These are phyloP conservation scores for Uria lomvia DNA, from an alignment of 2,113 vertebrate genomes.

Conservation along the genomic window DNA sequence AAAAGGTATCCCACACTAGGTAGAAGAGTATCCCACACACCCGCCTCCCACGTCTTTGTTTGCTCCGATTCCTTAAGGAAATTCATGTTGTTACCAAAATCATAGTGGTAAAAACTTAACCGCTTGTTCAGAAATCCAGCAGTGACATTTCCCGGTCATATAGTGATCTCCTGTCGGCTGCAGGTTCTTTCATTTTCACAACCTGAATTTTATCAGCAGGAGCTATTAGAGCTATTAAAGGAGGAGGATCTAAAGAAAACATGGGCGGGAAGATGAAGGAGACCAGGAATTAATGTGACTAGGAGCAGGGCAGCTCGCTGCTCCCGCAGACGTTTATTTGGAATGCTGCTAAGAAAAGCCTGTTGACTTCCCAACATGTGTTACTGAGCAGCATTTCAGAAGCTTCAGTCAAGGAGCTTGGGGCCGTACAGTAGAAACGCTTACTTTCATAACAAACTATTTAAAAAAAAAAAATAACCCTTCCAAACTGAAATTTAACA, in stretches of 20 bases:
- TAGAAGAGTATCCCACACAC: not conserved
- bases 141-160: not conserved
- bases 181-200: not conserved
- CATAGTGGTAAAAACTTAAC: not conserved
- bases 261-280: not conserved
- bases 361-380: not conserved
- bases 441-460: not conserved
- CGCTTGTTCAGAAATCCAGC: not conserved
- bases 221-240: not conserved
- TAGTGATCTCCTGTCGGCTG: not conserved
- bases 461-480: not conserved
- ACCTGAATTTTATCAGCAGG: not conserved
- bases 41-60: rapidly evolving
- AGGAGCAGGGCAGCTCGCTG: not conserved
- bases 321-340: not conserved
- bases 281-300: not conserved
- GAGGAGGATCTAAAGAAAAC: not conserved
- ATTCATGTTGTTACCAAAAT: not conserved
- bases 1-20: not conserved
- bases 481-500: not conserved
- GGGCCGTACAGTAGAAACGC: not conserved
- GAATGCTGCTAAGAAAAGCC: not conserved
- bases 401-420: not conserved
- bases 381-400: not conserved
- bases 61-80: not conserved